Evolutionary conservation across 2,113 vertebrate species (phyloP).

Genomic region (Todiramphus chloris): DNA sequence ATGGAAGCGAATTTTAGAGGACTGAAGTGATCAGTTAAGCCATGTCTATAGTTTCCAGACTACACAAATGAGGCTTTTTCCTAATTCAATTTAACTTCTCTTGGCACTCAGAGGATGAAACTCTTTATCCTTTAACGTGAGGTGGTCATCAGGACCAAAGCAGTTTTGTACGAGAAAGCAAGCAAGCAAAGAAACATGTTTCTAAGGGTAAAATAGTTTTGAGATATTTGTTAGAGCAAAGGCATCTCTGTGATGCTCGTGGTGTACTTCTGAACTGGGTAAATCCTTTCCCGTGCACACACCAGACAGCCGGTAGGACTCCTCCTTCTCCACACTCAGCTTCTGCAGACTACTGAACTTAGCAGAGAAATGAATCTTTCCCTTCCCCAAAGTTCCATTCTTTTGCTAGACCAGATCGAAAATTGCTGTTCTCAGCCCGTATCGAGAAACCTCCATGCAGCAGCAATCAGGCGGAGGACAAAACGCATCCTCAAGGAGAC

Average conservation of each 20-base stretch:
- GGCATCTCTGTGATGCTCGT: neutral
- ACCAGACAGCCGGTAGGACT: neutral
- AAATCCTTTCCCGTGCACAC: neutral
- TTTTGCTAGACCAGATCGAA: neutral
- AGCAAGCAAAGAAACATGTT: neutral
- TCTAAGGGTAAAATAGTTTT: neutral
- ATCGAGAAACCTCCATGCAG: neutral
- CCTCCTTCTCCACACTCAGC: neutral
- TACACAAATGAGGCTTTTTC: neutral
- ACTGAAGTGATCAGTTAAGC: neutral
- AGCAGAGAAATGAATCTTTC: neutral
- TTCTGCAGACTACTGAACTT: neutral
- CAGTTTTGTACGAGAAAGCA: neutral
- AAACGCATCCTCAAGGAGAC: neutral
- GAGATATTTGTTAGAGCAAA: neutral
- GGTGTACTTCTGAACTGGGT: neutral
- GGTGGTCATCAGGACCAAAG: neutral
- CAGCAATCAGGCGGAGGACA: neutral
- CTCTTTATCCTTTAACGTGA: neutral
- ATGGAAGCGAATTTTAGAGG: neutral
- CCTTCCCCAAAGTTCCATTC: neutral
- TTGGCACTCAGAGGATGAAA: neutral
- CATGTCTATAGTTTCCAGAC: neutral
- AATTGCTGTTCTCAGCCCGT: neutral
- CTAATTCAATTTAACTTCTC: neutral